Evolutionary conservation across 30 jellyfish, hydroid and myxozoan species (phyloP), one percentile per base, ranked within the genome.

Genomic region (Aurelia aurita complex sp. Pacific): DNA sequence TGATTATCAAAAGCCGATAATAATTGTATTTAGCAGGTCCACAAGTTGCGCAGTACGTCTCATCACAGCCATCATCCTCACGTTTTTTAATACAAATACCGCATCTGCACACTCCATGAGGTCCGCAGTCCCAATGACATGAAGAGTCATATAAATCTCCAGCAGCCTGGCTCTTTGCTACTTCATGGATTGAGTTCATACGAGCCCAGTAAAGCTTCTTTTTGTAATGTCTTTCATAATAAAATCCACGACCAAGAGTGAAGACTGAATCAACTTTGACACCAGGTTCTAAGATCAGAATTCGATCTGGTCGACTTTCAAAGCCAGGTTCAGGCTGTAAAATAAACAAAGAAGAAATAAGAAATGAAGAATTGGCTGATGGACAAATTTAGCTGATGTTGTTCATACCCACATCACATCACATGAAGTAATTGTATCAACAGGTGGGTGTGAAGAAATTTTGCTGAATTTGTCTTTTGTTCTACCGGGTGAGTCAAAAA

Each of bases 51-150:
- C 98, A 91, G 79, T 62, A 89, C 0, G 70, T 33, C 34, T 70
- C 88, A 18, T 62, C 80, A 64, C 98, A 91, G 4, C 51, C 83
- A 63, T 79, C 80, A 19, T 76, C 80, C 23, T 64, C 90, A 18
- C 53, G 76, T 2, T 83, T 80, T 29, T 54, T 52, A n/a, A 91
- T 91, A 67, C 98, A 91, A n/a, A 91, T 91, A 12, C 98, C 98
- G 70, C 98, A 91, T 61, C 96, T 64, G 68, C 98, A 91, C 7
- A 94, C 51, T 11, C 93, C 96, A 76, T 91, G 94, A 14, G 98
- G 96, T 38, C 98, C 98, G 81, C 98, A 91, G 62, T 91, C 96
- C 96, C 96, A 85, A n/a, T 10, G 54, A 73, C 98, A 91, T 1
- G 91, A 68, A 73, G 90, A 42, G 3, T 91, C 96, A 52, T 73